A percentile compares a stretch with the other conserved stretches of the same genome.
phyloP scores from a whole-genome alignment of 2,113 vertebrate species.

The Rafetus swinhoei region DNA sequence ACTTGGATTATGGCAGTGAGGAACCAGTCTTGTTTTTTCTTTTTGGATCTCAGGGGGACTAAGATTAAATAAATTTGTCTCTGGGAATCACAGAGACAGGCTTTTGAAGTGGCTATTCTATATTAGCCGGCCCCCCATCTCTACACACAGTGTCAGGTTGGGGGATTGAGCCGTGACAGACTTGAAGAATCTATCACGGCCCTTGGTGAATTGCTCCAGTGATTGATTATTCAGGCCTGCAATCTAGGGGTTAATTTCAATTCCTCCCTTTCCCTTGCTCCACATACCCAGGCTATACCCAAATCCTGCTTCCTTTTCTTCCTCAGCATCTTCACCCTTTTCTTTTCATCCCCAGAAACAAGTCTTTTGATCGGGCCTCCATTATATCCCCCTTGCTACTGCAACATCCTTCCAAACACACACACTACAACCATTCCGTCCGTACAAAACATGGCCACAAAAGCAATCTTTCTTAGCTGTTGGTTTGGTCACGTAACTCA shows the following conservation, averaged over 20 bases:
- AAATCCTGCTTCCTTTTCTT: background rate
- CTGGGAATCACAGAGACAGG: too few relatives aligned
- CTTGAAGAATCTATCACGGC: background rate
- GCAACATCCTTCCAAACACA: background rate
- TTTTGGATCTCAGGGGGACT: too few relatives aligned
- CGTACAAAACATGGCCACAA: background rate
- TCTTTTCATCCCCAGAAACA: background rate
- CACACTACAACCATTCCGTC: background rate
- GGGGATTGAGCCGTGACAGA: too few relatives aligned
- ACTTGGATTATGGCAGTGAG: too few relatives aligned
- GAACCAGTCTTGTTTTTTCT: too few relatives aligned
- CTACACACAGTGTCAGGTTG: too few relatives aligned
- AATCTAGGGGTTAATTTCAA: background rate
- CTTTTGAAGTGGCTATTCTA: too few relatives aligned
- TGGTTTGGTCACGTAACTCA: background rate
- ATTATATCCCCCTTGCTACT: background rate
- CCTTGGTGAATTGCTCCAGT: background rate
- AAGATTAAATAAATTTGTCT: too few relatives aligned
- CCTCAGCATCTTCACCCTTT: background rate
- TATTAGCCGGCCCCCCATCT: too few relatives aligned
- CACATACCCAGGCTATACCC: background rate
- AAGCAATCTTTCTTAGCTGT: background rate
- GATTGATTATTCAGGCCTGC: background rate
- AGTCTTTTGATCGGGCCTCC: background rate
- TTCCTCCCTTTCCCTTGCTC: background rate